These are phyloP conservation scores for Leptosomus discolor DNA, from an alignment of 2,113 vertebrate genomes.

Conservation along the genomic window DNA sequence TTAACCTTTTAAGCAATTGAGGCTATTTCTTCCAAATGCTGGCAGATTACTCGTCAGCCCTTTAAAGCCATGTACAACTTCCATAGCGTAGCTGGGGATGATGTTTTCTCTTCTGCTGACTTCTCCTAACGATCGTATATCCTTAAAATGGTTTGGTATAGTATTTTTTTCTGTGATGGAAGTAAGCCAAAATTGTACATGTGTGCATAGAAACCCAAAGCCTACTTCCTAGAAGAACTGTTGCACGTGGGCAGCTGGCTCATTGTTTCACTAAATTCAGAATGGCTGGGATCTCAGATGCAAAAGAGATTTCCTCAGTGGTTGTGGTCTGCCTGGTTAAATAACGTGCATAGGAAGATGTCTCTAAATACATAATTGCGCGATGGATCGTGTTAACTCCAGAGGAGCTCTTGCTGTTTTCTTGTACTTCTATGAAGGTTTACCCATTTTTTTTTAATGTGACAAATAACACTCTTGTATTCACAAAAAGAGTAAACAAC, in stretches of 20 bases:
- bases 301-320: not conserved
- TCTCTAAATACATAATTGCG: conserved; percentile 26
- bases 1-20: not conserved
- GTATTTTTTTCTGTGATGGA: not conserved
- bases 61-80: not conserved
- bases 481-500: not conserved
- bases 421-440: not conserved
- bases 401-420: conserved; percentile 7
- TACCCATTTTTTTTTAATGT: not conserved
- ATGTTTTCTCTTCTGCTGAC: not conserved
- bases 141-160: rapidly evolving
- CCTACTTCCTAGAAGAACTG: not conserved
- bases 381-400: conserved; percentile 16
- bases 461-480: not conserved
- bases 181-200: not conserved
- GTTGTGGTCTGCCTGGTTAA: not conserved
- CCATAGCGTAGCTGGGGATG: rapidly evolving
- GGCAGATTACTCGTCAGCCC: not conserved
- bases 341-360: not conserved
- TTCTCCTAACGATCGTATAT: not conserved
- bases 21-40: not conserved
- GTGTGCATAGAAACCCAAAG: rapidly evolving
- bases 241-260: not conserved
- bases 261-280: not conserved
- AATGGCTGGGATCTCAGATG: not conserved